Evolutionary conservation across 2,888 invertebrate species (phyloP).

Genomic region (Pardosa pseudoannulata): DNA sequence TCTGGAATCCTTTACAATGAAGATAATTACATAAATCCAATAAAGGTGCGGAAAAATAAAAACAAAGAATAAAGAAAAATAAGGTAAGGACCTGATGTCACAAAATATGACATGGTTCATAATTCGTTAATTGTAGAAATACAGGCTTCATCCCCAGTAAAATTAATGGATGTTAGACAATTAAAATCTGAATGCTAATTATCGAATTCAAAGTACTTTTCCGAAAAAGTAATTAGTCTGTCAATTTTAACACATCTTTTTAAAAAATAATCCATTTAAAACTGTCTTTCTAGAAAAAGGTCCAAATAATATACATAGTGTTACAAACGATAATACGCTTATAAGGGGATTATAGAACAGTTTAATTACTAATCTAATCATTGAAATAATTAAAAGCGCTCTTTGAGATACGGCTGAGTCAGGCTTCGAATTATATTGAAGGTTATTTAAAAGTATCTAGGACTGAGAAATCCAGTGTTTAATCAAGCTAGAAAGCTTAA

Average conservation of each 20-base stretch:
- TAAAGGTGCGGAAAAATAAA: neutral
- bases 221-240: neutral
- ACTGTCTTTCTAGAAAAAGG: neutral
- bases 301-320: neutral
- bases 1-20: neutral
- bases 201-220: conserved; percentile 5
- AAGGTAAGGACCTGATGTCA: neutral
- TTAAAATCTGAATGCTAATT: conserved; percentile 7
- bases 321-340: neutral
- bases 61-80: neutral
- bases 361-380: conserved; percentile 3
- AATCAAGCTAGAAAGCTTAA: neutral
- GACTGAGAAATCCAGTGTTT: neutral
- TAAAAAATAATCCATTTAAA: neutral
- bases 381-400: neutral
- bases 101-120: neutral
- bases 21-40: neutral
- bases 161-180: neutral
- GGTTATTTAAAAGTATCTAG: neutral
- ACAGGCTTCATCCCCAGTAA: neutral
- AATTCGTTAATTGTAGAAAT: neutral
- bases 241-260: conserved; percentile 11
- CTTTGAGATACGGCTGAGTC: conserved; percentile 15
- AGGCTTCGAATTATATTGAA: neutral
- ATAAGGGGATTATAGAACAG: neutral